Conservation (phyloP, 2,797 vertebrate species). For the Hippocampus kuda region DNA sequence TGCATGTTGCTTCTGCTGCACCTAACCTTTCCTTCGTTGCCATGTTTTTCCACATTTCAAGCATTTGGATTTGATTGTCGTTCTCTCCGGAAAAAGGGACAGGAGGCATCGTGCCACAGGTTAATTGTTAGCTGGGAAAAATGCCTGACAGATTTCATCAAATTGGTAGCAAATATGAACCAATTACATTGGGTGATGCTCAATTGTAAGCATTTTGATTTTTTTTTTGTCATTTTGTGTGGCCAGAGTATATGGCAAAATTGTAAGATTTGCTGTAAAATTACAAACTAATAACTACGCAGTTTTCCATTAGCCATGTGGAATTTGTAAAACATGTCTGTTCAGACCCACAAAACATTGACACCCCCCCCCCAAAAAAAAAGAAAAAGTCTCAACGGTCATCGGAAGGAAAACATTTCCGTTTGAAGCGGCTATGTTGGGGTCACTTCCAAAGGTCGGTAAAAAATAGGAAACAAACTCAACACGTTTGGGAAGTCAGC, state of each 20-base stretch:
- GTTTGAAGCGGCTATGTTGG: background rate
- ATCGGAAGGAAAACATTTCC: no score
- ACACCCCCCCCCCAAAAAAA: no score
- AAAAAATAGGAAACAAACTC: background rate
- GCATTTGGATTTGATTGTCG: slow-evolving; percentile 37
- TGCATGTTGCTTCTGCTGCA: slow-evolving; percentile 68
- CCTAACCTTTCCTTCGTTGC: background rate
- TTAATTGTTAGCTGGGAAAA: slow-evolving; percentile 14
- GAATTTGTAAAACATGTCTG: no score
- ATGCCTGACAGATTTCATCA: background rate
- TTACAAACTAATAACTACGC: no score
- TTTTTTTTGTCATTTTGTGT: no score
- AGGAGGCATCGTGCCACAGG: slow-evolving; percentile 26
- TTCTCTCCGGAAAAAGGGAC: background rate
- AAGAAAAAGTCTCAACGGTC: no score
- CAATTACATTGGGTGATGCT: background rate
- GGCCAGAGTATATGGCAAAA: no score
- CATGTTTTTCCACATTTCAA: slow-evolving; percentile 18
- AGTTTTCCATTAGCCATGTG: no score
- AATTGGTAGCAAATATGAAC: background rate
- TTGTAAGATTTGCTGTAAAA: no score
- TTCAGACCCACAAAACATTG: no score
- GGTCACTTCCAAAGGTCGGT: background rate
- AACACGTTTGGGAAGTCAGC: background rate
- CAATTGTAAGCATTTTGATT: no score